Evolutionary conservation across 2,888 invertebrate species (phyloP).

Genomic region (Copidosoma aretas): DNA sequence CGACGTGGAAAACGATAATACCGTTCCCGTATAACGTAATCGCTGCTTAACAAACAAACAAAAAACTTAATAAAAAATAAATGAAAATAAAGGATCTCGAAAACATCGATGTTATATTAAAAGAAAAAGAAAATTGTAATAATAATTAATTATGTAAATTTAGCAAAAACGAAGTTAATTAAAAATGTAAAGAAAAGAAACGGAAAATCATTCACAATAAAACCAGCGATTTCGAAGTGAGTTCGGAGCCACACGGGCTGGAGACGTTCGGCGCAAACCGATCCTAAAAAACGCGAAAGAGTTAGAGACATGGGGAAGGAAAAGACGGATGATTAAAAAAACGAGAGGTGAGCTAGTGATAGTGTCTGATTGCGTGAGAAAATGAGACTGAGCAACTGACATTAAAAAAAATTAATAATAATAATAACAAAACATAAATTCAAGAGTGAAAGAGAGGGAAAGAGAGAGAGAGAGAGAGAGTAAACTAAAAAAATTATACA

Average conservation of each 20-base stretch:
- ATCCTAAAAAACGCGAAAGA: constrained; percentile 56
- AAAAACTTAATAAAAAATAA: too few species aligned
- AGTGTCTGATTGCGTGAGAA: constrained; percentile 41
- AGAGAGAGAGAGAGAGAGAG: constrained; percentile 41
- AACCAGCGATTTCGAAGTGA: constrained; percentile 56
- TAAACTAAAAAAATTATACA: constrained; percentile 60
- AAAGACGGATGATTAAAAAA: constrained; percentile 24
- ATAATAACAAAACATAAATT: constrained; percentile 34
- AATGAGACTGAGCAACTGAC: constrained; percentile 48
- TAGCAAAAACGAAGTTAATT: constrained; percentile 17
- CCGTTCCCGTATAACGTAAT: constrained; percentile 41
- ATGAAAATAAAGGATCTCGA: constrained; percentile 31
- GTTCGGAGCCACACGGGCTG: constrained; percentile 61
- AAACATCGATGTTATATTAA: constrained; percentile 42
- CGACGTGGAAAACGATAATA: constrained; percentile 32
- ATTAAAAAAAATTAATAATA: constrained; percentile 30
- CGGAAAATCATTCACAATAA: constrained; percentile 27
- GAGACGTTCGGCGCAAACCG: constrained; percentile 63
- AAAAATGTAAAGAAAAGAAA: constrained; percentile 35
- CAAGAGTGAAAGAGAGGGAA: constrained; percentile 41
- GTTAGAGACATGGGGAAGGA: constrained; percentile 41
- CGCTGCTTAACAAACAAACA: constrained; percentile 26
- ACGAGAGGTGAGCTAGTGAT: constrained; percentile 42
- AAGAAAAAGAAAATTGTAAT: constrained; percentile 18
- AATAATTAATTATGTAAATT: constrained; percentile 7